phyloP scores from a whole-genome alignment of 2,113 vertebrate genomes.

The Mionectes macconnelli region DNA sequence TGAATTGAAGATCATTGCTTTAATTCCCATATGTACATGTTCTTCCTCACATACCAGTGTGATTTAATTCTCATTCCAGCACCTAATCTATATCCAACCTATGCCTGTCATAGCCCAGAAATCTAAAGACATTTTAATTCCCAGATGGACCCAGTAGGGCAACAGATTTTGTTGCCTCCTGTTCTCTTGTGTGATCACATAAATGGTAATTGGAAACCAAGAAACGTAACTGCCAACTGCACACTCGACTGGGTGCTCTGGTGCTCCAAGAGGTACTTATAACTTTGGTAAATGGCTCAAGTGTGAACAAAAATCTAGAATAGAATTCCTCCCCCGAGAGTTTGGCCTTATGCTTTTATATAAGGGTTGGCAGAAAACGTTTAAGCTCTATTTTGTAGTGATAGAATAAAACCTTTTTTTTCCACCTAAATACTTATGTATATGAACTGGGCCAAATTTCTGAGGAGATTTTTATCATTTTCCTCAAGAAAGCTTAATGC shows the following conservation, averaged over 20 bases:
- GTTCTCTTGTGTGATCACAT: background rate
- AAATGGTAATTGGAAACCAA: background rate
- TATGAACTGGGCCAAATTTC: background rate
- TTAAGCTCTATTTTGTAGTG: background rate
- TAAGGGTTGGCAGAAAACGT: background rate
- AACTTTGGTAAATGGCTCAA: background rate
- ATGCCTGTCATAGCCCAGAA: background rate
- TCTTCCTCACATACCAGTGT: background rate
- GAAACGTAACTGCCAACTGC: background rate
- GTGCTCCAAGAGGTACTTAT: background rate
- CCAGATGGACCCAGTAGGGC: constrained; percentile 5
- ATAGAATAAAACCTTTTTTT: background rate
- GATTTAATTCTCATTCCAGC: background rate
- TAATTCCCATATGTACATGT: background rate
- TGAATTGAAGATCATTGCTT: background rate
- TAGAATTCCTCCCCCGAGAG: background rate
- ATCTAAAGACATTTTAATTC: constrained; percentile 2
- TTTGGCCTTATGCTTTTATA: background rate
- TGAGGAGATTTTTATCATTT: background rate
- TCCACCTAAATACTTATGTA: background rate
- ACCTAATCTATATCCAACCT: background rate
- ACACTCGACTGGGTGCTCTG: background rate
- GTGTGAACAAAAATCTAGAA: background rate
- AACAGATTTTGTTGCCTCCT: constrained; percentile 22
- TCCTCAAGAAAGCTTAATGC: background rate